Evolutionary conservation across 2,113 vertebrate genomes (phyloP).

Genomic region (Ellobius talpinus): DNA sequence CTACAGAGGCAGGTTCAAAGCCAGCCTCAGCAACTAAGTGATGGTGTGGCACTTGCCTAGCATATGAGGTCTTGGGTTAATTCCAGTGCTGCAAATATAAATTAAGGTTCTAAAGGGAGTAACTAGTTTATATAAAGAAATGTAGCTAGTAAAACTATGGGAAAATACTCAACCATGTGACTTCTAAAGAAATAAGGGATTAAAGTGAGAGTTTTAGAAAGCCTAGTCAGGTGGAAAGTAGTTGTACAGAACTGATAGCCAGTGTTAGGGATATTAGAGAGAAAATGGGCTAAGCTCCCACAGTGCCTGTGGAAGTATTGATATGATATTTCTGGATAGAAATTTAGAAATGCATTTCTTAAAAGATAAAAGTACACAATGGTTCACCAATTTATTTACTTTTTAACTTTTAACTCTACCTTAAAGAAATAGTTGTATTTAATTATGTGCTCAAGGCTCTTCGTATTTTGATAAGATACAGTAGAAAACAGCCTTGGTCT

Average conservation of each 20-base stretch:
- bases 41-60: not conserved
- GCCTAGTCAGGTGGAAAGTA: not conserved
- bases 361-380: not conserved
- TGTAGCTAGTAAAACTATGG: not conserved
- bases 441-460: not conserved
- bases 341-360: not conserved
- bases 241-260: not conserved
- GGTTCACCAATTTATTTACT: not conserved
- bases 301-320: not conserved
- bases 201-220: not conserved
- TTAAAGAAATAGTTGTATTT: not conserved
- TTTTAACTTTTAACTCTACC: not conserved
- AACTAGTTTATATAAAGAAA: not conserved
- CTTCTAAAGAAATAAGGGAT: not conserved
- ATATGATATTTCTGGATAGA: not conserved
- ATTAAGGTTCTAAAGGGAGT: not conserved
- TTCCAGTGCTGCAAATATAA: not conserved
- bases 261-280: not conserved
- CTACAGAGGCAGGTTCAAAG: not conserved
- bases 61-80: not conserved
- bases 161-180: not conserved
- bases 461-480: conserved; percentile 3
- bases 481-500: not conserved
- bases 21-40: not conserved
- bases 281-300: not conserved